Evolutionary conservation across 2,797 vertebrate genomes (phyloP).

Genomic region (Heliangelus exortis): DNA sequence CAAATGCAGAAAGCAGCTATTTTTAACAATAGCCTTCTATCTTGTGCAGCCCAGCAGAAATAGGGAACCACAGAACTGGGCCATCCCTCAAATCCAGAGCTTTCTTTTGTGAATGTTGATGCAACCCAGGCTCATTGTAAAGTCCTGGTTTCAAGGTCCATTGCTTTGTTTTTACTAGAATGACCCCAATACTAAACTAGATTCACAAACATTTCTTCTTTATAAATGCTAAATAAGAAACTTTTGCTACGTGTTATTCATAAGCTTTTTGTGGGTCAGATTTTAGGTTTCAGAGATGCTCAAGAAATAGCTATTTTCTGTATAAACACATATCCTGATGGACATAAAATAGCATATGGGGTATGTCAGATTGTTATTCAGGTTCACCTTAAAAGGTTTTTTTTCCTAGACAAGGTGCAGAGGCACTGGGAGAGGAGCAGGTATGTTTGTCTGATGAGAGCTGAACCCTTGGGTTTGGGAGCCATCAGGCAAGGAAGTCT

Average conservation of each 20-base stretch:
- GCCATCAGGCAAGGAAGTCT: not conserved
- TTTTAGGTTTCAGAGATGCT: not conserved
- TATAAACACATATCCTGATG: not conserved
- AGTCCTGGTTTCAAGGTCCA: not conserved
- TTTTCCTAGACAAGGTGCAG: not conserved
- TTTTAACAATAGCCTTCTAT: not conserved
- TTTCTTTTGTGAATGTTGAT: not conserved
- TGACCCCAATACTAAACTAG: not conserved
- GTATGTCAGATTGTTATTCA: not conserved
- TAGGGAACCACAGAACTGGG: not conserved
- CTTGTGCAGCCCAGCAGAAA: not conserved
- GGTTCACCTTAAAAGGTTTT: not conserved
- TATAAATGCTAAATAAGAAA: not conserved
- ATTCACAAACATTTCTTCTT: not conserved
- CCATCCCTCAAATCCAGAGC: not conserved
- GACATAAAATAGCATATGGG: not conserved
- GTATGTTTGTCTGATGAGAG: not conserved
- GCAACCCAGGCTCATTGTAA: not conserved
- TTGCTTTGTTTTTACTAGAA: not conserved
- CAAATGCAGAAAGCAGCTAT: not conserved
- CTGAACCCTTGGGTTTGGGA: not conserved
- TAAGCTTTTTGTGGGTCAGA: not conserved
- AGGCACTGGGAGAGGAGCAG: not conserved
- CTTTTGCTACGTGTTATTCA: not conserved
- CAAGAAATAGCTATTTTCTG: not conserved